Evolutionary conservation across 2,888 invertebrate genomes (phyloP), one percentile per base, ranked within the genome.

Genomic region (Amblyjoppa fuscipennis): DNA sequence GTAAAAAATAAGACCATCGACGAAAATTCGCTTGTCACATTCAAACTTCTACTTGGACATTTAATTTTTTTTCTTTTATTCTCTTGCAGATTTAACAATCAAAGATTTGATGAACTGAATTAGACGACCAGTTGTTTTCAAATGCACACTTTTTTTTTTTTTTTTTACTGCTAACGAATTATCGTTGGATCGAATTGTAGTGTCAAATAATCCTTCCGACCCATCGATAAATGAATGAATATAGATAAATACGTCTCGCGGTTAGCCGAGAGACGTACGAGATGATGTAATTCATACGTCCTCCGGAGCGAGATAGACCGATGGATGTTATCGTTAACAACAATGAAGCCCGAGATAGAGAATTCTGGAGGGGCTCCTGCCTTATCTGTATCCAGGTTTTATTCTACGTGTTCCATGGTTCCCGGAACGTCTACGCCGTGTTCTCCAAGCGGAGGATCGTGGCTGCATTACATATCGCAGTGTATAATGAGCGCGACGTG

Each of bases 351-450:
- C 34, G 69, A 70, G 68, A 38, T 6, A 66, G 16, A n/a, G 13
- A 34, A 16, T 16, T 16, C 64, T 34, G 49, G 31, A 49, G 34
- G 75, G 61, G 51, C 61, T 9, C 11, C 45, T 16, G 56, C 45
- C 49, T 64, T 75, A 75, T 75, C 75, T 64, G 64, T 64, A 41
- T 49, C 49, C 49, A 49, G 31, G 20, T 45, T 64, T 64, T 75
- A 56, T 61, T 49, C 51, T 20, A 61, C 70, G 79, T 51, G 38
- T 71, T 64, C 49, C 20, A 34, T 9, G 71, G 71, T 79, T 79
- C 79, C 51, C 25, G 51, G 79, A 79, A 79, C 71, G 71, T 64
- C 64, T 51, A 64, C 79, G 79, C 34, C 51, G 71, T 79, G 13
- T 64, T 61, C 13, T 79, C 31, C 5, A 20, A 5, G 31, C 61